Conservation (phyloP, 2,797 vertebrate genomes). For the Ataeniobius toweri region DNA sequence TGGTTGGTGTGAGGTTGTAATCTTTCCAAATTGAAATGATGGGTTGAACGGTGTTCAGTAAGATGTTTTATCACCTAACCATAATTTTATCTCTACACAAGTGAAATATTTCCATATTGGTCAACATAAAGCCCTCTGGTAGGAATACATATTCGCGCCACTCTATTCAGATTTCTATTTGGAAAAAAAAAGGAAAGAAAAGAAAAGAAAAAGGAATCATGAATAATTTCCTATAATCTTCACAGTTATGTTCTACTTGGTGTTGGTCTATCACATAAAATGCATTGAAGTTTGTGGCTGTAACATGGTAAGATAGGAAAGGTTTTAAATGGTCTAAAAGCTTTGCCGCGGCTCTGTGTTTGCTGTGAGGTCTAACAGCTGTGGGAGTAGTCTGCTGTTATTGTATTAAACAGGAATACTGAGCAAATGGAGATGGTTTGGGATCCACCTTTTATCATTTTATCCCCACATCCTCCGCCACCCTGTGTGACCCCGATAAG, state of each 20-base stretch:
- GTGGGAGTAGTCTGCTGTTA: background rate
- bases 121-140: no score
- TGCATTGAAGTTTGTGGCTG: background rate
- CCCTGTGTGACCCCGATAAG: slow-evolving; percentile 21
- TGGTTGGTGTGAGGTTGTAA: no score
- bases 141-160: background rate
- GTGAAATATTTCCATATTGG: no score
- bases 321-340: background rate
- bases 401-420: background rate
- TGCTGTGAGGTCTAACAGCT: background rate
- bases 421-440: background rate
- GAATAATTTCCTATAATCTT: no score
- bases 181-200: background rate
- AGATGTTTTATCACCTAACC: no score
- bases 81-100: no score
- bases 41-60: no score
- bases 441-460: slow-evolving; percentile 14
- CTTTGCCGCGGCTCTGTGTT: background rate
- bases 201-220: no score
- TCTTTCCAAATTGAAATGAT: no score
- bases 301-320: background rate
- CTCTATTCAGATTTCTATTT: background rate
- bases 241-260: background rate
- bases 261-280: background rate
- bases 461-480: slow-evolving; percentile 1